phyloP scores from a whole-genome alignment of 2,113 vertebrate species.

The Grammomys surdaster region DNA sequence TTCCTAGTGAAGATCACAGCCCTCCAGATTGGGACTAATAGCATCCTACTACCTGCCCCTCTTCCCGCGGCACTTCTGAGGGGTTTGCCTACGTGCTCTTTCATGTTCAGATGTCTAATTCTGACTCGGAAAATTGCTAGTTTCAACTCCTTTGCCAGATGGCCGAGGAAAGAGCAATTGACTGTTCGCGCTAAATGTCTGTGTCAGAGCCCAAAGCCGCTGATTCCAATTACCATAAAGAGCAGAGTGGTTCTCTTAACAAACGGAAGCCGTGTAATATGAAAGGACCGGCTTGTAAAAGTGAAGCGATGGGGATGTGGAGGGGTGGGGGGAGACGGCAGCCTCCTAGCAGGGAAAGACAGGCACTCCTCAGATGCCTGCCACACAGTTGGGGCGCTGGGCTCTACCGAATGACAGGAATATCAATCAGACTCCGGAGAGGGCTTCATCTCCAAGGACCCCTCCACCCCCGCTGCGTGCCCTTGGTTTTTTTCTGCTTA shows the following conservation, averaged over 20 bases:
- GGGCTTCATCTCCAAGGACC: neutral
- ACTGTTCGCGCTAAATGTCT: constrained; percentile 84
- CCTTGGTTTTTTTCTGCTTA: constrained; percentile 15
- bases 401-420: neutral
- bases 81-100: constrained; percentile 77
- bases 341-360: constrained; percentile 56
- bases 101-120: constrained; percentile 83
- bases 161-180: constrained; percentile 86
- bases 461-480: neutral
- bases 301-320: neutral
- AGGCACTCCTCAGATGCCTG: neutral
- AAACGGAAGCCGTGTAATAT: constrained; percentile 28
- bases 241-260: constrained; percentile 77
- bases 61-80: constrained; percentile 41
- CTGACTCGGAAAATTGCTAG: constrained; percentile 86
- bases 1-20: neutral
- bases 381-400: neutral
- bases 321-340: constrained; percentile 29
- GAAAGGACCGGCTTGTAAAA: neutral
- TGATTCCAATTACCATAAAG: constrained; percentile 84
- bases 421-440: neutral
- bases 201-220: constrained; percentile 83
- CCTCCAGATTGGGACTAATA: neutral
- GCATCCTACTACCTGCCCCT: constrained; percentile 63
- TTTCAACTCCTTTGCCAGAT: constrained; percentile 87